phyloP scores from a whole-genome alignment of 2,797 vertebrate genomes.

The Ptychobarbus kaznakovi region DNA sequence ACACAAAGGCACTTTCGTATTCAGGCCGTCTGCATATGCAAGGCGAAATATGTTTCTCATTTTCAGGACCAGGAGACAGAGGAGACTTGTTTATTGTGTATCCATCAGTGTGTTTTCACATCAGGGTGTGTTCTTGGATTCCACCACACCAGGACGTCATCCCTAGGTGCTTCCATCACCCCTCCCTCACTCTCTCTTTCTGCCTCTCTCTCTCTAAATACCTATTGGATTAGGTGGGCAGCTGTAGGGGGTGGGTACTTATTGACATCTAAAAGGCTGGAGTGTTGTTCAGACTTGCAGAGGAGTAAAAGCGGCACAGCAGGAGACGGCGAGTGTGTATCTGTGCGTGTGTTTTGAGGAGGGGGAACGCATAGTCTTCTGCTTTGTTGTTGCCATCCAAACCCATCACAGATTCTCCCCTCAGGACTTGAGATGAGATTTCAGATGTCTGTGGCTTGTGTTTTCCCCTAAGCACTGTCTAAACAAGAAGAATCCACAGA shows the following conservation, averaged over 20 bases:
- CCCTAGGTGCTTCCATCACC: slow-evolving; percentile 73
- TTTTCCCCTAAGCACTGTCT: slow-evolving; percentile 60
- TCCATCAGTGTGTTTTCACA: slow-evolving; percentile 74
- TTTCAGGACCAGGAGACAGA: slow-evolving; percentile 71
- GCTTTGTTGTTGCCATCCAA: slow-evolving; percentile 79
- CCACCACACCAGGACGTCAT: slow-evolving; percentile 79
- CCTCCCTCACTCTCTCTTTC: slow-evolving; percentile 49
- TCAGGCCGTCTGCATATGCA: slow-evolving; percentile 21
- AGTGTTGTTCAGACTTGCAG: slow-evolving; percentile 81
- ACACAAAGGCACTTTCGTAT: slow-evolving; percentile 4
- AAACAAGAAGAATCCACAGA: slow-evolving; percentile 34
- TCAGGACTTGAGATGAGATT: slow-evolving; percentile 71
- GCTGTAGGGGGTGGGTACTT: slow-evolving; percentile 65
- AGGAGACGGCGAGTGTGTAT: slow-evolving; percentile 42
- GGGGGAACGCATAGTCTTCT: slow-evolving; percentile 54
- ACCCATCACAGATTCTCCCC: slow-evolving; percentile 71
- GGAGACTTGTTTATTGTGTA: slow-evolving; percentile 63
- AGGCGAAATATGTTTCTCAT: slow-evolving; percentile 69
- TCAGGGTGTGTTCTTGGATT: slow-evolving; percentile 82
- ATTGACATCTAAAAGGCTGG: slow-evolving; percentile 81
- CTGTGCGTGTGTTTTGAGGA: slow-evolving; percentile 50
- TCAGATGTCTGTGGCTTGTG: slow-evolving; percentile 73
- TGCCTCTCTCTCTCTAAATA: slow-evolving; percentile 76
- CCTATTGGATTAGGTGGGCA: slow-evolving; percentile 82
- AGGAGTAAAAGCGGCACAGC: slow-evolving; percentile 53